These are phyloP conservation scores for Tympanuchus pallidicinctus DNA, from an alignment of 2,113 vertebrate genomes.

Conservation along the genomic window DNA sequence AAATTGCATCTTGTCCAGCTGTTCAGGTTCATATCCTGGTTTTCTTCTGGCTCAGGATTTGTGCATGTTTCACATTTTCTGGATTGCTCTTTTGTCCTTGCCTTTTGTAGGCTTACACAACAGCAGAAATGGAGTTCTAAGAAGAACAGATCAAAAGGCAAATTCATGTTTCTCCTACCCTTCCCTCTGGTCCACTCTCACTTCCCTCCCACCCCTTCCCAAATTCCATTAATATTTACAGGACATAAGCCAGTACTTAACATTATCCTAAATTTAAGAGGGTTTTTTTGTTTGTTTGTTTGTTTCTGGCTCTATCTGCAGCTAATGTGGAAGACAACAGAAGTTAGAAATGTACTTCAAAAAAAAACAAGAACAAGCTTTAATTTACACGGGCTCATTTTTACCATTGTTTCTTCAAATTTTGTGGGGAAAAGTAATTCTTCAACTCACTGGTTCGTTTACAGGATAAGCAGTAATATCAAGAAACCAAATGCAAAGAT, in stretches of 20 bases:
- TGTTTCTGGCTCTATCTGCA: slow-evolving; percentile 39
- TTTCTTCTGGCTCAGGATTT: neutral
- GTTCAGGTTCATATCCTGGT: neutral
- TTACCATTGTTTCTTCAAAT: neutral
- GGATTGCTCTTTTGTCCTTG: neutral
- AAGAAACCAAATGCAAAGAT: neutral
- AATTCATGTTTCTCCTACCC: neutral
- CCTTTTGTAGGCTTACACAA: neutral
- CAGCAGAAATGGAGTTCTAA: neutral
- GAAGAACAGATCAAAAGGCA: neutral
- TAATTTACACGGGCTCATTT: neutral
- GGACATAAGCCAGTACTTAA: slow-evolving; percentile 19
- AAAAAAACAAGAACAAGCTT: neutral
- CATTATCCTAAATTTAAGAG: slow-evolving; percentile 33
- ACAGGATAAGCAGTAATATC: neutral
- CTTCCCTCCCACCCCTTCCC: neutral
- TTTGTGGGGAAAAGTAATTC: neutral
- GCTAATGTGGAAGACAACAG: slow-evolving; percentile 20
- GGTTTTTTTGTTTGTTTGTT: neutral
- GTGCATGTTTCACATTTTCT: neutral
- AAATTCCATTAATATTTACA: slow-evolving; percentile 50
- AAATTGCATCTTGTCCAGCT: neutral
- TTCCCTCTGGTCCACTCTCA: neutral
- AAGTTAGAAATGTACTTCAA: slow-evolving; percentile 14
- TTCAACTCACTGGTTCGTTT: neutral